Evolutionary conservation across 2,888 invertebrate genomes (phyloP).

Genomic region (Ectemnius continuus): DNA sequence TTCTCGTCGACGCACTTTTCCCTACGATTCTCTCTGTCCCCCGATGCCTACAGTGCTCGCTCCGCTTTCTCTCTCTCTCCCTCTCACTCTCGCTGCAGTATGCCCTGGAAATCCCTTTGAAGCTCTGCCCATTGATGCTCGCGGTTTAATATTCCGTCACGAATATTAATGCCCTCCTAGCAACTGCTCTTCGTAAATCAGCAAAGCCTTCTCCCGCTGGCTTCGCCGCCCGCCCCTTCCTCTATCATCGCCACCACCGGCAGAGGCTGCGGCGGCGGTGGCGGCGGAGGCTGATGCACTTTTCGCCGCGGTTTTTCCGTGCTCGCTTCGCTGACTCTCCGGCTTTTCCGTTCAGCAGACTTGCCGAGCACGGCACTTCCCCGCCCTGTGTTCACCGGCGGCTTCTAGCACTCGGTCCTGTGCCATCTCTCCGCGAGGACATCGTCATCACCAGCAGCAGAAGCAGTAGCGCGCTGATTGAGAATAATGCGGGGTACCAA

Average conservation of each 20-base stretch:
- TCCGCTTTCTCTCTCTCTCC: not conserved
- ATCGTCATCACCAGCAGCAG: slow-evolving; percentile 8
- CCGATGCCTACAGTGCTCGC: slow-evolving; percentile 4
- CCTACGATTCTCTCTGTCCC: slow-evolving; percentile 2
- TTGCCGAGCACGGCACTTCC: not conserved
- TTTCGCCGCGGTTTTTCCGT: slow-evolving; percentile 58
- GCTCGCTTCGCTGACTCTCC: slow-evolving; percentile 35
- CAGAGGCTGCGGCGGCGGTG: slow-evolving; percentile 22
- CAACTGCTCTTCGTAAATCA: slow-evolving; percentile 62
- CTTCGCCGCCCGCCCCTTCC: not conserved
- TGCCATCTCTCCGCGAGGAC: not conserved
- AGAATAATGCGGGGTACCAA: slow-evolving; percentile 64
- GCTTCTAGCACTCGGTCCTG: not conserved
- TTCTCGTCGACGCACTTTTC: slow-evolving; percentile 5
- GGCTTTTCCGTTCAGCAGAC: slow-evolving; percentile 26
- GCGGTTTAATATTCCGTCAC: slow-evolving; percentile 65
- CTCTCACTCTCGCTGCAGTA: slow-evolving; percentile 14
- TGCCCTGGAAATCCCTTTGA: slow-evolving; percentile 59
- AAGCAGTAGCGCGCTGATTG: slow-evolving; percentile 57
- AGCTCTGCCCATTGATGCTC: slow-evolving; percentile 60
- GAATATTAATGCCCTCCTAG: slow-evolving; percentile 63
- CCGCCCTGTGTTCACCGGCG: not conserved
- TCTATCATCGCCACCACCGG: too few relatives aligned
- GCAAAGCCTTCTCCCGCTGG: slow-evolving; percentile 45
- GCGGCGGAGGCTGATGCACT: slow-evolving; percentile 38